phyloP scores from a whole-genome alignment of 2,888 invertebrate genomes.

The Agonopterix arenella region DNA sequence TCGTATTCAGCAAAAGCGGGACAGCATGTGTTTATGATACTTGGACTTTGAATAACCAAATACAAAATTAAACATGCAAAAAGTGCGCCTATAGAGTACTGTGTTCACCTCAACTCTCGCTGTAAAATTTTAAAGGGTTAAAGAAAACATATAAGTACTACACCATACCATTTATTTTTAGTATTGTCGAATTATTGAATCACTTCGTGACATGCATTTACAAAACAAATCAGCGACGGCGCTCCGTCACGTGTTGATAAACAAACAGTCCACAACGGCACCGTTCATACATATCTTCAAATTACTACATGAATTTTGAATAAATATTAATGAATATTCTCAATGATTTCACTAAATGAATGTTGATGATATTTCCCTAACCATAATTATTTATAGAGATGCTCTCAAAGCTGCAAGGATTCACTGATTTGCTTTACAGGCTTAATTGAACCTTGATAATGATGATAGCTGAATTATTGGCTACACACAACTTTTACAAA shows the following conservation, averaged over 20 bases:
- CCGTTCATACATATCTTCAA: not conserved
- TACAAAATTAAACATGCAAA: too few relatives aligned
- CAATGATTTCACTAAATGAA: not conserved
- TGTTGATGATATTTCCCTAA: not conserved
- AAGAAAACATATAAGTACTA: conserved; percentile 30
- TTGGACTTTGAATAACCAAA: too few relatives aligned
- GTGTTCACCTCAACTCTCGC: too few relatives aligned
- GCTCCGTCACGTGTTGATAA: conserved; percentile 13
- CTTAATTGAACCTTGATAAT: not conserved
- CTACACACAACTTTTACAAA: not conserved
- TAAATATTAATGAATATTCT: conserved; percentile 1
- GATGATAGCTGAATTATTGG: not conserved
- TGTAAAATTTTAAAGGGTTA: not conserved
- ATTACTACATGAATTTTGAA: not conserved
- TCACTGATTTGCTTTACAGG: not conserved
- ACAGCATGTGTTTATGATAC: too few relatives aligned
- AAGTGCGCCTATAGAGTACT: too few relatives aligned
- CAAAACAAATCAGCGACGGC: conserved; percentile 5
- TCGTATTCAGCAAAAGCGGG: too few relatives aligned
- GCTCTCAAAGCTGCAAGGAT: not conserved
- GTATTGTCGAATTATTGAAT: conserved; percentile 63
- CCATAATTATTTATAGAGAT: not conserved
- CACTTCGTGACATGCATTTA: conserved; percentile 18
- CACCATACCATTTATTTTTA: conserved; percentile 65
- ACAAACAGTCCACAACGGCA: conserved; percentile 8